Evolutionary conservation across 2,113 vertebrate species (phyloP).

Genomic region (Leptosomus discolor): DNA sequence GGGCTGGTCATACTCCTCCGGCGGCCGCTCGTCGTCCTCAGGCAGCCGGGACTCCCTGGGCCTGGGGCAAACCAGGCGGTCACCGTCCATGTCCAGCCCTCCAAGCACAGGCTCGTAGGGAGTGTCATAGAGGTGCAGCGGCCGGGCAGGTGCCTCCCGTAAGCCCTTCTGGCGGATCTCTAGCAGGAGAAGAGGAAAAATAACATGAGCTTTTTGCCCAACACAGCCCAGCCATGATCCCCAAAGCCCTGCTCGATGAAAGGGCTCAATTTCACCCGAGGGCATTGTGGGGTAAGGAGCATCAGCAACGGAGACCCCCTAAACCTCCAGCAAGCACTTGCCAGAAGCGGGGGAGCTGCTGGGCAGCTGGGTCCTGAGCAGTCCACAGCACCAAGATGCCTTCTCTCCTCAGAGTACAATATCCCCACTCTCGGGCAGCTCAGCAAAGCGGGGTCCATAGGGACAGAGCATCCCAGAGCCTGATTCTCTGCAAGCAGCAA

Average conservation of each 20-base stretch:
- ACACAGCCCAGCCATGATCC: rapidly evolving
- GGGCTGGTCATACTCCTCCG: conserved; percentile 97
- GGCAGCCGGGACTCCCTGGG: conserved; percentile 90
- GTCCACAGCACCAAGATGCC: neutral
- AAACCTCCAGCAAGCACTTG: neutral
- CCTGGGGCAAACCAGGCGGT: conserved; percentile 63
- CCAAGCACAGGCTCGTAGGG: conserved; percentile 87
- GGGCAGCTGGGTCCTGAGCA: neutral
- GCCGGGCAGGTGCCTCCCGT: conserved; percentile 67
- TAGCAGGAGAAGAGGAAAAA: neutral
- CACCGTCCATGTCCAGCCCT: conserved; percentile 74
- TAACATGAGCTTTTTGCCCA: neutral
- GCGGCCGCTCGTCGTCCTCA: conserved; percentile 91
- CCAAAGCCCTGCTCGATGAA: neutral
- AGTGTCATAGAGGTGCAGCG: conserved; percentile 87
- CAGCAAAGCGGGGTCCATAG: rapidly evolving
- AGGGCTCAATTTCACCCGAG: neutral
- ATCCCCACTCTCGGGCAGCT: neutral
- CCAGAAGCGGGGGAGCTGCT: neutral
- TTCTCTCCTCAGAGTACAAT: neutral
- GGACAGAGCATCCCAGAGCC: neutral
- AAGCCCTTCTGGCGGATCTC: conserved; percentile 78
- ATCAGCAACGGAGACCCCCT: neutral
- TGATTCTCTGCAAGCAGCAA: neutral
- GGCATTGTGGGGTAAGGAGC: neutral